These are phyloP conservation scores for Limosa lapponica DNA, from an alignment of 2,797 vertebrate genomes.

Conservation along the genomic window DNA sequence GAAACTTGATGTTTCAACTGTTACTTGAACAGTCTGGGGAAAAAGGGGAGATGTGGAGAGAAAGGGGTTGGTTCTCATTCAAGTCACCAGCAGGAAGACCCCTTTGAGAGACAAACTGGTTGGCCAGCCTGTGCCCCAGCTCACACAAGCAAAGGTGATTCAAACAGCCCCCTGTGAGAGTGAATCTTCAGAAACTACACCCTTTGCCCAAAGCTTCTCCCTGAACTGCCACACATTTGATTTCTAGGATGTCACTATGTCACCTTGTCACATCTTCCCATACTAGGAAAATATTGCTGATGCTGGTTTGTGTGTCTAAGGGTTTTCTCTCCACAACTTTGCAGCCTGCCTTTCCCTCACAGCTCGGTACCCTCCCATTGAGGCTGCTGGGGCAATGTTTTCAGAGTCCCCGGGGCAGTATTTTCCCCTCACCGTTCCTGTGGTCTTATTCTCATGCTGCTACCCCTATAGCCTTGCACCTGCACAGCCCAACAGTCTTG, in stretches of 20 bases:
- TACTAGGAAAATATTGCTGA: not conserved
- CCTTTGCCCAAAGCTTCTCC: not conserved
- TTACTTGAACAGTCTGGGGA: accelerated
- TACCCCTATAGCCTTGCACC: not conserved
- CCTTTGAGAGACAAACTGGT: not conserved
- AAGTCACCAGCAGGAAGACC: not conserved
- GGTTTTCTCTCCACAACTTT: not conserved
- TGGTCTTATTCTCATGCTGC: not conserved
- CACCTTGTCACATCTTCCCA: not conserved
- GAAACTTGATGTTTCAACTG: not conserved
- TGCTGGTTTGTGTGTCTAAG: not conserved
- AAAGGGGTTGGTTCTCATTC: not conserved
- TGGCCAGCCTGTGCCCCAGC: not conserved
- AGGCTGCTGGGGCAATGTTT: not conserved
- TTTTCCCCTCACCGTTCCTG: not conserved
- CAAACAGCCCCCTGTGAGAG: not conserved
- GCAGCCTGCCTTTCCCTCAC: not conserved
- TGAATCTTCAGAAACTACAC: not conserved
- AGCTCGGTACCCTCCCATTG: not conserved
- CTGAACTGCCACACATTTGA: not conserved
- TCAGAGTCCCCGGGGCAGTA: no score
- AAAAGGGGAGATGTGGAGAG: accelerated
- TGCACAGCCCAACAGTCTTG: not conserved
- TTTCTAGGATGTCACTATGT: not conserved
- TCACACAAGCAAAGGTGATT: not conserved